phyloP scores from a whole-genome alignment of 2,797 vertebrate species.

The Intellagama lesueurii region DNA sequence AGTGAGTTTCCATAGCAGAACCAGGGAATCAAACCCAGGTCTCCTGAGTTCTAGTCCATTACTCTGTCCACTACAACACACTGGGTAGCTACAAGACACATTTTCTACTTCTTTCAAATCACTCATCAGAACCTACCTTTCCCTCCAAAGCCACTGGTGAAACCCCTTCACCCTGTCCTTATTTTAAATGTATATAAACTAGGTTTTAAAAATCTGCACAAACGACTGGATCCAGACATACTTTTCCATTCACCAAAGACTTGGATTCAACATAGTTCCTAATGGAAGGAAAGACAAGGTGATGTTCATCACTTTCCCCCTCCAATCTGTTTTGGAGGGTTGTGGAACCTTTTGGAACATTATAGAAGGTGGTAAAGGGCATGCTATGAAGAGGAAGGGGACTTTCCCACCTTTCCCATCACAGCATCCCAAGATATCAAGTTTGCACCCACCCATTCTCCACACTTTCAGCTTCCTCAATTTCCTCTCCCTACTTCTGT shows the following conservation, averaged over 20 bases:
- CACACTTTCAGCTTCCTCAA: background rate
- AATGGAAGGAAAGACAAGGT: background rate
- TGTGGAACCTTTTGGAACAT: background rate
- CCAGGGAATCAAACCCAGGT: too few relatives aligned
- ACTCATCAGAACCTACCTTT: too few relatives aligned
- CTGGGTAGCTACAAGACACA: background rate
- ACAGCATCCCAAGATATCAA: background rate
- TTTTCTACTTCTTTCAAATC: background rate
- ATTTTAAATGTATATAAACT: too few relatives aligned
- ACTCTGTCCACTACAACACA: too few relatives aligned
- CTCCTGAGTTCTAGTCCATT: too few relatives aligned
- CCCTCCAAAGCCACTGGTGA: background rate
- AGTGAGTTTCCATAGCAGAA: too few relatives aligned
- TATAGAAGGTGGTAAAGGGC: background rate
- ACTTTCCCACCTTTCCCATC: background rate
- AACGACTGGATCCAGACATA: background rate
- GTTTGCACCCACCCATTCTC: background rate
- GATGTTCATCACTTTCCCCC: background rate
- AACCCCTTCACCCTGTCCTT: background rate
- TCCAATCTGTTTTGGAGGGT: too few relatives aligned
- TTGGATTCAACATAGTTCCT: background rate
- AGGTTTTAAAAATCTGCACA: background rate
- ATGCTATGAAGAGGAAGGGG: background rate
- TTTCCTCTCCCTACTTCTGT: background rate
- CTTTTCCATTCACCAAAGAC: background rate